Evolutionary conservation across 2,113 vertebrate genomes (phyloP).

Genomic region (Monopterus albus): DNA sequence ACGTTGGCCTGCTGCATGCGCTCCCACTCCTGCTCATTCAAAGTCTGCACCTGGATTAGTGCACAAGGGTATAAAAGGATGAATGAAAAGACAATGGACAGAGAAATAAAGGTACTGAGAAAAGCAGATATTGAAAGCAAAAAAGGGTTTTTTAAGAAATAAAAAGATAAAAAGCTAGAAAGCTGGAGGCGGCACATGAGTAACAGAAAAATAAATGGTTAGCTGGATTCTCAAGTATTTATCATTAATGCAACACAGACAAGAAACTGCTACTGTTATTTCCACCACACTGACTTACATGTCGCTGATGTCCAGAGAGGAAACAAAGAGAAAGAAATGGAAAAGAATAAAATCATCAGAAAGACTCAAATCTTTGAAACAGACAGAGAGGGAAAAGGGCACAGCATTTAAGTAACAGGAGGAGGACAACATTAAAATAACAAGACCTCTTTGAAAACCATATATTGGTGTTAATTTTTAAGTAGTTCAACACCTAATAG

Average conservation of each 20-base stretch:
- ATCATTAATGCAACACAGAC: constrained; percentile 9
- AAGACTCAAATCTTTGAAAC: constrained; percentile 28
- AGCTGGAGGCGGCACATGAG: not conserved
- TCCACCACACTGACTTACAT: constrained; percentile 73
- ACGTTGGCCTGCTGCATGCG: constrained; percentile 97
- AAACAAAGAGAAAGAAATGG: constrained; percentile 67
- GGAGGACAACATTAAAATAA: no score
- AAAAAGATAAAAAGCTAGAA: not conserved
- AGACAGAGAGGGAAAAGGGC: constrained; percentile 4
- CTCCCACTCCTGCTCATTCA: constrained; percentile 99
- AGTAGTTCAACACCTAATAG: no score
- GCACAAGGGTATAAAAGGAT: not conserved
- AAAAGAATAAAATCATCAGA: constrained; percentile 61
- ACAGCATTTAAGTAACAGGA: not conserved
- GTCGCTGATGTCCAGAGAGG: constrained; percentile 77
- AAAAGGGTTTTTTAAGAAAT: no score
- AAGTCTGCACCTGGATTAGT: constrained; percentile 89
- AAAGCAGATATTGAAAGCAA: not conserved
- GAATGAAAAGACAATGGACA: no score
- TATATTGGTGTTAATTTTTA: no score
- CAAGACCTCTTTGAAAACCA: no score
- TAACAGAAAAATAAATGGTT: not conserved
- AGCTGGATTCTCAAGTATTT: not conserved
- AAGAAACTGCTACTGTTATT: constrained; percentile 12
- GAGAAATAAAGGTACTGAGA: not conserved